Conservation (phyloP, 1,140 invertebrate genomes). For the Heliconius eleuchia region DNA sequence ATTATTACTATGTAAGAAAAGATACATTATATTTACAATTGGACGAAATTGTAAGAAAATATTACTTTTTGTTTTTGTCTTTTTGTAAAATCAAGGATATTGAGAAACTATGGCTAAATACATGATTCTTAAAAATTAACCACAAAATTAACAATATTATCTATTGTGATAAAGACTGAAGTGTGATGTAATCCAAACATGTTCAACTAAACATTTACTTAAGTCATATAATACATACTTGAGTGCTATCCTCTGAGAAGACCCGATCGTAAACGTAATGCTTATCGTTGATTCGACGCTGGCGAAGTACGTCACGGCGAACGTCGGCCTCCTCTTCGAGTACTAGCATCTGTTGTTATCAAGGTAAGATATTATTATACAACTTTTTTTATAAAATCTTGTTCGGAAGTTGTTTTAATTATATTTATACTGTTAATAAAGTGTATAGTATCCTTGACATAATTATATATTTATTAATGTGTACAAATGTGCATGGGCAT, state of each 20-base stretch:
- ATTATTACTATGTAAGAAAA: no score
- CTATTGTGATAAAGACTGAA: neutral
- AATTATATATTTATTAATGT: no score
- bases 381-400: neutral
- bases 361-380: neutral
- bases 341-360: slow-evolving; percentile 68
- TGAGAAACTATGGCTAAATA: no score
- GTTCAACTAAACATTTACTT: neutral
- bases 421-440: neutral
- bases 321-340: slow-evolving; percentile 74
- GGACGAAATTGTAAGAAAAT: no score
- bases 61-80: no score
- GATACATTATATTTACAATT: no score
- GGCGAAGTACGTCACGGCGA: slow-evolving; percentile 70
- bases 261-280: slow-evolving; percentile 94
- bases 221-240: slow-evolving; percentile 72
- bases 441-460: no score
- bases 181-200: neutral
- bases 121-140: no score
- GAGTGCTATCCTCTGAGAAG: slow-evolving; percentile 89
- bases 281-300: slow-evolving; percentile 79
- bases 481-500: no score
- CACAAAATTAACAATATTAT: neutral
- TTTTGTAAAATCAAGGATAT: no score
- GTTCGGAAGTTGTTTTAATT: neutral